Base-by-base conservation (phyloP, 1,140 invertebrate genomes). In the Anagrus nilaparvatae region DNA sequence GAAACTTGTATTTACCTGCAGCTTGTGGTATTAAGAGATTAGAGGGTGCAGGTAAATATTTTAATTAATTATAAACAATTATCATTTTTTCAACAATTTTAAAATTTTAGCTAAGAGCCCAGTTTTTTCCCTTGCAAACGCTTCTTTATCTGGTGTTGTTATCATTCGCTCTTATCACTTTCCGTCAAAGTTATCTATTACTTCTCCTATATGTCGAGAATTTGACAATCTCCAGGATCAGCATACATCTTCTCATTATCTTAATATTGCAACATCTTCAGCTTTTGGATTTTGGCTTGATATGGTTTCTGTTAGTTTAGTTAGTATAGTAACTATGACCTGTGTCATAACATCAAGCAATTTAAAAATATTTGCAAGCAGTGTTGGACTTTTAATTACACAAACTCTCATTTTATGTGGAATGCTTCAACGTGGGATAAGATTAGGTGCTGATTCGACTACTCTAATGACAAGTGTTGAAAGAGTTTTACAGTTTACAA, bases 381-480 rank as follows among this genome's bases (percentile, higher is more conserved):
- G 81, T 50, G 82, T 86, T 31, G 86, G 86, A 3, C 54, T 91
- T 48, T 82, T 82, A n/a, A 79, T 90, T 48, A 83, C 83, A 2
- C 85, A 65, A 48, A 55, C 60, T 33, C 21, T 63, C 1, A 58
- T 66, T 37, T 65, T 94, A 23, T 87, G 82, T 39, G 85, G 84
- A 10, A 84, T 88, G 79, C 73, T 92, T 42, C 87, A 92, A 59
- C 82, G 82, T 65, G 84, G 84, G 8, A 81, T 92, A 31, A 72
- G 85, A 32, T 84, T 90, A 60, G 76, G 78, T 12, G 79, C 86
- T 0, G 87, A 91, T 61, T 77, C 85, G 1, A 75, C 91, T 49
- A 84, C 82, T 43, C 80, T 89, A 62, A 87, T 93, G 81, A 89
- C 84, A 2, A 86, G 82, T 35, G 84, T 88, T 3, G 85, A 90